These are phyloP conservation scores for Caiman crocodilus DNA, from an alignment of 2,797 vertebrate genomes.

Conservation along the genomic window DNA sequence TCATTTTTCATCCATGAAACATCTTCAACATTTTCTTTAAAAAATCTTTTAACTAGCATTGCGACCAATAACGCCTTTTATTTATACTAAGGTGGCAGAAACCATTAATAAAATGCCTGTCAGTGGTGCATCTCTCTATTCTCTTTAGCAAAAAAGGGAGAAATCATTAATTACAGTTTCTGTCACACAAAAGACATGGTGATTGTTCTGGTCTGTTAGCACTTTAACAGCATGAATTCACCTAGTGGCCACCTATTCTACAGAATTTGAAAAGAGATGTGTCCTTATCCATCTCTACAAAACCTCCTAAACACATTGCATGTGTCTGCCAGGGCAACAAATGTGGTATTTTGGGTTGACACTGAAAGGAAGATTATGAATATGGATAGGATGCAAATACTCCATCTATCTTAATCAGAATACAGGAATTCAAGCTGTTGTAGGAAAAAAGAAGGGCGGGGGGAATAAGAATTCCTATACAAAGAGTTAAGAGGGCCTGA, in stretches of 20 bases:
- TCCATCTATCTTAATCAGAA: constrained; percentile 86
- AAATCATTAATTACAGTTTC: constrained; percentile 97
- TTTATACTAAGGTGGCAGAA: constrained; percentile 89
- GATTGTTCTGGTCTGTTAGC: constrained; percentile 88
- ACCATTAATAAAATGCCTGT: constrained; percentile 98
- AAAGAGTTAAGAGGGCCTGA: constrained; percentile 47
- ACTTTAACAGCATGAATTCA: constrained; percentile 88
- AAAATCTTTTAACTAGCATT: constrained; percentile 87
- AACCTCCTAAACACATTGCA: constrained; percentile 85
- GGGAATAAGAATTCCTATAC: constrained; percentile 66
- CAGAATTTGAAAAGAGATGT: constrained; percentile 87
- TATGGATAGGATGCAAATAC: constrained; percentile 86
- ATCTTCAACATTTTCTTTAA: constrained; percentile 87
- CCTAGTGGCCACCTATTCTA: constrained; percentile 92
- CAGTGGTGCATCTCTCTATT: constrained; percentile 86
- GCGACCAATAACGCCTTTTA: constrained; percentile 92
- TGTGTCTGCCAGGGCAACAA: constrained; percentile 86
- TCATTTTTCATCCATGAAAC: constrained; percentile 90
- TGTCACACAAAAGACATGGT: constrained; percentile 89
- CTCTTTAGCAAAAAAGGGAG: constrained; percentile 87
- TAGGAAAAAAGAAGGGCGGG: constrained; percentile 27
- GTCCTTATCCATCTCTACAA: constrained; percentile 86
- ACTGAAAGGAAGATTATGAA: constrained; percentile 84
- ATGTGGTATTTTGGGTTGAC: constrained; percentile 86
- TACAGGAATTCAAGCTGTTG: constrained; percentile 84